Evolutionary conservation across 2,888 invertebrate species (phyloP).

Genomic region (Pristionchus maxplancki): DNA sequence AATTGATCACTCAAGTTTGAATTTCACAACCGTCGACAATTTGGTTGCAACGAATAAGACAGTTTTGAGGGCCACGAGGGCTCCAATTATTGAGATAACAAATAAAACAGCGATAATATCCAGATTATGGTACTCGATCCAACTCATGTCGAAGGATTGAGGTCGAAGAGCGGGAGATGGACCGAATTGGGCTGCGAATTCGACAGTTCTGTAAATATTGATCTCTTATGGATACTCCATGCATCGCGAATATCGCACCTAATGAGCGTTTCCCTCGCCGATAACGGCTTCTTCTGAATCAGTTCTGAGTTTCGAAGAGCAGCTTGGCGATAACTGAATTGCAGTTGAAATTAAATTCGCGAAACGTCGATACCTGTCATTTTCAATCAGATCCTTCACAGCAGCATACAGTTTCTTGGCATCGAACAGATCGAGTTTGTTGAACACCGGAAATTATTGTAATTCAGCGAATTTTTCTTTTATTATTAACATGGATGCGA

Average conservation of each 20-base stretch:
- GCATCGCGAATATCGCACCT: not conserved
- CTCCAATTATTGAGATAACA: not conserved
- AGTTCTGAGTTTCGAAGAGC: too few relatives aligned
- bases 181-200: slow-evolving; percentile 27
- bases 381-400: not conserved
- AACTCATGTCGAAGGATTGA: not conserved
- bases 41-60: too few relatives aligned
- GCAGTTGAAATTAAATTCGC: too few relatives aligned
- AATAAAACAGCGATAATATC: not conserved
- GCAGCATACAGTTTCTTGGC: too few relatives aligned
- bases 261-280: too few relatives aligned
- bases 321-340: slow-evolving; percentile 15
- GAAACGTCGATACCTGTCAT: not conserved
- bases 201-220: not conserved
- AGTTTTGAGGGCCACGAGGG: too few relatives aligned
- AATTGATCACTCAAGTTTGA: not conserved
- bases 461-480: too few relatives aligned
- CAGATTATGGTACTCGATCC: slow-evolving; percentile 22
- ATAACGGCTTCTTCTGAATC: too few relatives aligned
- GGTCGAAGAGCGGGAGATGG: slow-evolving; percentile 26
- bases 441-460: too few relatives aligned
- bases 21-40: too few relatives aligned
- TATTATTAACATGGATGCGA: too few relatives aligned
- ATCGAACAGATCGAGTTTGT: too few relatives aligned
- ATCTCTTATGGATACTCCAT: not conserved